These are phyloP conservation scores for Hippolais icterina DNA, from an alignment of 2,113 vertebrate species.

Conservation along the genomic window DNA sequence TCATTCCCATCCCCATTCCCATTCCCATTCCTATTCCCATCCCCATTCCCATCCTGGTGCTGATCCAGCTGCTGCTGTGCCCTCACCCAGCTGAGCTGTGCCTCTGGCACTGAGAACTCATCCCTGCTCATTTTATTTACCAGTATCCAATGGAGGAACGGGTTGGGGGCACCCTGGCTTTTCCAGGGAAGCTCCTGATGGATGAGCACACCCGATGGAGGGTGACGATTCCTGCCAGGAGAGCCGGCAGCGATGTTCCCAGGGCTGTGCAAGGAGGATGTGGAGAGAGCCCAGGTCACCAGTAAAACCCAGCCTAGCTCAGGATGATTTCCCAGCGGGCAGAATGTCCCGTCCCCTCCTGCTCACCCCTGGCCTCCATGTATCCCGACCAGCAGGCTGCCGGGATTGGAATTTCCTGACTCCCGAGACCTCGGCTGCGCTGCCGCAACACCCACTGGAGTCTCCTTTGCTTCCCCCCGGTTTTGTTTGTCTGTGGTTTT, in stretches of 20 bases:
- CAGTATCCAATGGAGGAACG: rapidly evolving
- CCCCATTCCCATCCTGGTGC: neutral
- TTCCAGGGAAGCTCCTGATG: neutral
- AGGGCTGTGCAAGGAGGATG: neutral
- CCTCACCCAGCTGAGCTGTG: neutral
- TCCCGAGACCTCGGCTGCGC: neutral
- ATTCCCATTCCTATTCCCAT: neutral
- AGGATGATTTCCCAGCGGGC: neutral
- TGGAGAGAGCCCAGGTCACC: neutral
- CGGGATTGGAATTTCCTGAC: slow-evolving; percentile 34
- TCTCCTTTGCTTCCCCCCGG: neutral
- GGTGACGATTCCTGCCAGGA: neutral
- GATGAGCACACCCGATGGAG: neutral
- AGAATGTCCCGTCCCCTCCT: neutral
- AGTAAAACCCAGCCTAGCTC: neutral
- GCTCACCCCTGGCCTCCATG: neutral
- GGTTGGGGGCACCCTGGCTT: neutral
- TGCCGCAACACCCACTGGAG: neutral
- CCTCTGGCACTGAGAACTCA: neutral
- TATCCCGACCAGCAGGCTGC: neutral
- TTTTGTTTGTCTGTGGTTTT: slow-evolving; percentile 1
- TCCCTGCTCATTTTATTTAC: neutral
- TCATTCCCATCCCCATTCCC: neutral
- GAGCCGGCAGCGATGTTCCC: neutral
- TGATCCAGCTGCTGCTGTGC: neutral